Conservation (phyloP, 2,888 invertebrate genomes). For the Linnaemya vulpina region DNA sequence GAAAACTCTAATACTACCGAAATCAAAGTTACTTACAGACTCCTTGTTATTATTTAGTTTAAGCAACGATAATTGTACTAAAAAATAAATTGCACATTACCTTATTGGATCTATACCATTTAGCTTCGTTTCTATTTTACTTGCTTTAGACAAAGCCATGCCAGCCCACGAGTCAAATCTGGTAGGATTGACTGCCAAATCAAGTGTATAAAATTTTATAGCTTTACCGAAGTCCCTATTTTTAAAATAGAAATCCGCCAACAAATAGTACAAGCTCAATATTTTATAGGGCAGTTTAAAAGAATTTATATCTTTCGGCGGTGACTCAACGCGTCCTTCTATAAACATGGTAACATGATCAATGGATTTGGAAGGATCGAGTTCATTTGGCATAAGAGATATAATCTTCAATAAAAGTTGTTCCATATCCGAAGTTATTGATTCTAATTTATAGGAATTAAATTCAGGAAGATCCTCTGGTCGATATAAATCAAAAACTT, state of each 20-base stretch:
- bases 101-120: slow-evolving; percentile 86
- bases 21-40: no score
- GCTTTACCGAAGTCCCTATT: slow-evolving; percentile 90
- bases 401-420: slow-evolving; percentile 88
- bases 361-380: slow-evolving; percentile 86
- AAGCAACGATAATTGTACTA: not conserved
- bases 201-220: slow-evolving; percentile 91
- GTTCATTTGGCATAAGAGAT: slow-evolving; percentile 87
- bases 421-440: slow-evolving; percentile 93
- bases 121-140: slow-evolving; percentile 90
- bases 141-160: slow-evolving; percentile 91
- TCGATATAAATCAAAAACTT: slow-evolving; percentile 91
- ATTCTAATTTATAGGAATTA: slow-evolving; percentile 89
- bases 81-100: slow-evolving; percentile 15
- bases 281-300: slow-evolving; percentile 85
- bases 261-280: slow-evolving; percentile 92
- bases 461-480: slow-evolving; percentile 92
- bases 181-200: slow-evolving; percentile 90
- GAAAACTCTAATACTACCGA: no score
- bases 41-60: no score
- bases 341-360: slow-evolving; percentile 88
- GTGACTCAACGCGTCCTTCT: slow-evolving; percentile 85
- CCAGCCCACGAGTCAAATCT: slow-evolving; percentile 97
- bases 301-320: slow-evolving; percentile 84
- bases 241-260: slow-evolving; percentile 97